A percentile compares a stretch with the other conserved stretches of the same genome.
These are phyloP conservation scores for Eulacestoma nigropectus DNA, from an alignment of 2,113 vertebrate species.

Conservation along the genomic window DNA sequence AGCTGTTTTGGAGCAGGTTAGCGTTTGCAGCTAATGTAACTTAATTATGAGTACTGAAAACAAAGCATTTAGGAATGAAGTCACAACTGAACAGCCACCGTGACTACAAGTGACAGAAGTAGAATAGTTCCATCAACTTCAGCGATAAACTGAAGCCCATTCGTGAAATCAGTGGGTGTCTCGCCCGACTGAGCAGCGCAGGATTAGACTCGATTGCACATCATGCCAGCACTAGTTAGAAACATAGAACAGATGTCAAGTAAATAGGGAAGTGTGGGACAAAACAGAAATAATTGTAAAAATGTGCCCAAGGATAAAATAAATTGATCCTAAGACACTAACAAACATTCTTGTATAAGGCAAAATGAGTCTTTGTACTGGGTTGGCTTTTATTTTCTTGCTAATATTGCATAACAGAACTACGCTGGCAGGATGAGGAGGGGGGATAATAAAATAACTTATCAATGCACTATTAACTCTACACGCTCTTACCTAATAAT, in stretches of 20 bases:
- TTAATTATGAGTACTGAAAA: not conserved
- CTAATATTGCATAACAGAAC: conserved; percentile 67
- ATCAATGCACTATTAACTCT: conserved; percentile 76
- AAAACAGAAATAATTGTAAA: conserved; percentile 57
- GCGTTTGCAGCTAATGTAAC: not conserved
- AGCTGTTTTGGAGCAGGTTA: not conserved
- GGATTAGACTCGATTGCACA: conserved; percentile 16
- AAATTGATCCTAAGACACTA: conserved; percentile 59
- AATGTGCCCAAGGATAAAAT: conserved; percentile 64
- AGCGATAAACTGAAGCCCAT: conserved; percentile 11
- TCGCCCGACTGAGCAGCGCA: not conserved
- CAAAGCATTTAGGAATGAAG: not conserved
- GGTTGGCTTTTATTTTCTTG: conserved; percentile 70
- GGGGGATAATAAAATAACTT: conserved; percentile 74
- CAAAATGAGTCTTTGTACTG: conserved; percentile 59
- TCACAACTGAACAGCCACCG: not conserved
- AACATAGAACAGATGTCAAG: conserved; percentile 60
- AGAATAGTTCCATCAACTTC: conserved; percentile 27
- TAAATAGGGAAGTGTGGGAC: conserved; percentile 51
- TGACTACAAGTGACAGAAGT: conserved; percentile 29
- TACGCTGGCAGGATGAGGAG: conserved; percentile 45
- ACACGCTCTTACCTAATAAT: conserved; percentile 77
- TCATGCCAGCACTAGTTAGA: not conserved
- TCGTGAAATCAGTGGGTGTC: conserved; percentile 25
- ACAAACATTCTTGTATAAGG: conserved; percentile 51